A percentile compares a stretch with the other conserved stretches of the same genome.
Evolutionary conservation across 2,113 vertebrate genomes (phyloP).

Genomic region (Ageneiosus marmoratus): DNA sequence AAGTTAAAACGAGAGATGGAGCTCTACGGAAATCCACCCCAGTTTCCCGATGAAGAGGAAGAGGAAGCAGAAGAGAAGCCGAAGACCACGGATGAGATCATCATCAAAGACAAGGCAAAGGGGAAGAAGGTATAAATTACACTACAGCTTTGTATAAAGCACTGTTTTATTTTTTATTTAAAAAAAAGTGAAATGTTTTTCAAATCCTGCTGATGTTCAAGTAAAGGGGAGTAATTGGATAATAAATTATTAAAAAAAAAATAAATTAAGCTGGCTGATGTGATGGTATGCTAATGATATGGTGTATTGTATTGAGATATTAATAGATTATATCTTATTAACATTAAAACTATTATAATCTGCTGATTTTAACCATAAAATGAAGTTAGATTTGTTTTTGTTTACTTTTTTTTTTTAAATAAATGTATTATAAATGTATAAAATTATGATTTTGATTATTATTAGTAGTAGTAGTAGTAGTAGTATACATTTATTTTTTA

Average conservation of each 20-base stretch:
- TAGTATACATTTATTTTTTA: too few species aligned
- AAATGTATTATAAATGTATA: too few species aligned
- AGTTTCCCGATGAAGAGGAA: constrained; percentile 93
- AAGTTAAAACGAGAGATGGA: constrained; percentile 97
- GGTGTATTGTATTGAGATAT: too few species aligned
- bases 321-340: too few species aligned
- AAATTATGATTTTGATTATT: too few species aligned
- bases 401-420: too few species aligned
- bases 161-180: not conserved
- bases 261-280: too few species aligned
- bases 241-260: not conserved
- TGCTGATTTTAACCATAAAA: too few species aligned
- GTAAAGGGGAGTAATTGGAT: not conserved
- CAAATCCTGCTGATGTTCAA: not conserved
- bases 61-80: constrained; percentile 77
- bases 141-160: not conserved
- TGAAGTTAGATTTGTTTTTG: too few species aligned
- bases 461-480: too few species aligned
- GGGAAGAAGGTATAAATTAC: constrained; percentile 84
- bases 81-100: constrained; percentile 73
- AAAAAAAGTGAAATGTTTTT: not conserved
- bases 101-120: constrained; percentile 95
- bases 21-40: constrained; percentile 89
- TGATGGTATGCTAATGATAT: too few species aligned
- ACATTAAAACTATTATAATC: too few species aligned